Evolutionary conservation across 2,888 invertebrate species (phyloP), one percentile per base, ranked within the genome.

Genomic region (Drosophila fungiperda): DNA sequence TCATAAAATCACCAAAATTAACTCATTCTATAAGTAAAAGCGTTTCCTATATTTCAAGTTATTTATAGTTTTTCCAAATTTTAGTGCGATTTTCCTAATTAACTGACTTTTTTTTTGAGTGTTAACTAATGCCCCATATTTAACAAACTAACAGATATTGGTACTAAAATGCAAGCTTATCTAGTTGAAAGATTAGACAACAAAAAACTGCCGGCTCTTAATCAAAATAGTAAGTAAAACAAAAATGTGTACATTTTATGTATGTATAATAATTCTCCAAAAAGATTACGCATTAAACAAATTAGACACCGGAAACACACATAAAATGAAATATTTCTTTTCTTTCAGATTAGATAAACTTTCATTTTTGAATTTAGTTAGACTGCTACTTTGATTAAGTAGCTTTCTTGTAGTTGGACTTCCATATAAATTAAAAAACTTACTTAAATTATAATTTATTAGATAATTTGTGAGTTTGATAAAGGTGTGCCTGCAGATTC

Each of bases 11-110:
- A 20, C 7, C 20, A 20, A 45, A 3, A 20, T 45, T 20, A 45
- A 7, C 12, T 45, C 12, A 20, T 11, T 6, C 20, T 12, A 15
- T 2, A 9, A 20, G 12, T 12, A 3, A 45, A 7, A 20, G 7
- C 3, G 0, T 20, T 45, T 20, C 1, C 1, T 0, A 20, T 23
- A 45, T 20, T 45, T 15, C 7, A 45, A 20, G 20, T 0, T 3
- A 20, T 45, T 42, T 12, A 1, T 0, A 42, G 11, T 42, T 42
- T 42, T 2, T n/a, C 5, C 1, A 11, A n/a, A 5, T 42, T 6
- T 11, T 11, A 0, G 40, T 0, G 5, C 0, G 9, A 6, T 42
- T n/a, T 42, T 42, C 20, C 0, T 12, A 42, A 11, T 11, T n/a
- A 29, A 6, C 29, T 6, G 29, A 5, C 1, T 17, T 45, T 45